Conservation (phyloP, 2,888 invertebrate species). For the Nomada ruficornis region DNA sequence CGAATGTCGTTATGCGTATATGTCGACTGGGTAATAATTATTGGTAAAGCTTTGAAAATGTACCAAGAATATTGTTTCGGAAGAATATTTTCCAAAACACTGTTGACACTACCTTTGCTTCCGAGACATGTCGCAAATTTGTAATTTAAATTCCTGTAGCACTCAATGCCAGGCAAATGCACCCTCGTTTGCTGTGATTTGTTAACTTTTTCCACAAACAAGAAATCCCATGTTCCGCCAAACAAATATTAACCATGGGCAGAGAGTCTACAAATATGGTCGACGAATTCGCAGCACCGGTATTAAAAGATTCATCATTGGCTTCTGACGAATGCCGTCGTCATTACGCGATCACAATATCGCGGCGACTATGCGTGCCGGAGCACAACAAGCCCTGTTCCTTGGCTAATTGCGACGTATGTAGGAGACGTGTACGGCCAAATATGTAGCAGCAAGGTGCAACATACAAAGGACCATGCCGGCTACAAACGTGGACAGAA, state of each 20-base stretch:
- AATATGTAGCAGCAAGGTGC: constrained; percentile 27
- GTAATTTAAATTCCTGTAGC: not conserved
- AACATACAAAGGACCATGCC: constrained; percentile 34
- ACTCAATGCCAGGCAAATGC: too few species aligned
- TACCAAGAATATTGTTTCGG: too few species aligned
- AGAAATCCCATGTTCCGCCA: too few species aligned
- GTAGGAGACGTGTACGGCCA: constrained; percentile 21
- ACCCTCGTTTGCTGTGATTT: too few species aligned
- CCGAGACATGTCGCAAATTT: not conserved
- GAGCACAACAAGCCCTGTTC: constrained; percentile 31
- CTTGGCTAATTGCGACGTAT: constrained; percentile 38
- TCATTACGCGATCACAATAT: constrained; percentile 51
- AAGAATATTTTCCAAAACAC: too few species aligned
- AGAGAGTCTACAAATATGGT: not conserved
- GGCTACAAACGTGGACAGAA: constrained; percentile 40
- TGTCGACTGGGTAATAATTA: too few species aligned
- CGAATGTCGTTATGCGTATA: not conserved
- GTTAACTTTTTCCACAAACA: too few species aligned
- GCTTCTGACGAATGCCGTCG: constrained; percentile 37
- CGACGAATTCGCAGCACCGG: not conserved
- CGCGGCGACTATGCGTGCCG: constrained; percentile 16
- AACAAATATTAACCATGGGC: too few species aligned
- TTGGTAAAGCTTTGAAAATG: too few species aligned
- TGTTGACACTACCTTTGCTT: too few species aligned
- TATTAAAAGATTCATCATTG: constrained; percentile 12